A percentile compares a stretch with the other conserved stretches of the same genome.
Evolutionary conservation across 2,797 vertebrate genomes (phyloP).

Genomic region (Poecile montanus): DNA sequence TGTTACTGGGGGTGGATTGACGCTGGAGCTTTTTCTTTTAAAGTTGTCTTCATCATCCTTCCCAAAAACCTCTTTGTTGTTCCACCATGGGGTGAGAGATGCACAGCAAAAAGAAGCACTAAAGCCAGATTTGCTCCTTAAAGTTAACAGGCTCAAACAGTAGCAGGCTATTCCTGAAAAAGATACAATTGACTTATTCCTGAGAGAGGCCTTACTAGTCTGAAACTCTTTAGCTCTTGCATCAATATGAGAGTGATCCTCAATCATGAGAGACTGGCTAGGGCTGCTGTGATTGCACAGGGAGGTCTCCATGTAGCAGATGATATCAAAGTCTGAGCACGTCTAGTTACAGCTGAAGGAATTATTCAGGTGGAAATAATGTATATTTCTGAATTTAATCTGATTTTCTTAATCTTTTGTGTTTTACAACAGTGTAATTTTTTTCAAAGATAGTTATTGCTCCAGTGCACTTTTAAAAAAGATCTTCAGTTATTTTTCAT

Average conservation of each 20-base stretch:
- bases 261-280: neutral
- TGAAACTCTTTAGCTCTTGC: neutral
- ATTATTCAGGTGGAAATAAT: neutral
- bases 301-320: neutral
- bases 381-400: neutral
- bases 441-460: neutral
- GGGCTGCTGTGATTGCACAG: neutral
- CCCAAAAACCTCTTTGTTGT: neutral
- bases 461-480: neutral
- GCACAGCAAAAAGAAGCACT: neutral
- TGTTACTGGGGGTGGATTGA: neutral
- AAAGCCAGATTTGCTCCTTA: neutral
- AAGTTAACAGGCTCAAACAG: neutral
- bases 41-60: neutral
- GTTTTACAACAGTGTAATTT: neutral
- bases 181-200: neutral
- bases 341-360: neutral
- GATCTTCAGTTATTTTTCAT: neutral
- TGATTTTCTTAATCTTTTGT: neutral
- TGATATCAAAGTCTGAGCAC: rapidly evolving
- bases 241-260: neutral
- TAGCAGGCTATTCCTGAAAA: neutral
- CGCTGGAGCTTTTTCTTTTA: neutral
- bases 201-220: neutral
- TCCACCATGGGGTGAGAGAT: neutral